phyloP scores from a whole-genome alignment of 2,797 vertebrate species.

The Intellagama lesueurii region DNA sequence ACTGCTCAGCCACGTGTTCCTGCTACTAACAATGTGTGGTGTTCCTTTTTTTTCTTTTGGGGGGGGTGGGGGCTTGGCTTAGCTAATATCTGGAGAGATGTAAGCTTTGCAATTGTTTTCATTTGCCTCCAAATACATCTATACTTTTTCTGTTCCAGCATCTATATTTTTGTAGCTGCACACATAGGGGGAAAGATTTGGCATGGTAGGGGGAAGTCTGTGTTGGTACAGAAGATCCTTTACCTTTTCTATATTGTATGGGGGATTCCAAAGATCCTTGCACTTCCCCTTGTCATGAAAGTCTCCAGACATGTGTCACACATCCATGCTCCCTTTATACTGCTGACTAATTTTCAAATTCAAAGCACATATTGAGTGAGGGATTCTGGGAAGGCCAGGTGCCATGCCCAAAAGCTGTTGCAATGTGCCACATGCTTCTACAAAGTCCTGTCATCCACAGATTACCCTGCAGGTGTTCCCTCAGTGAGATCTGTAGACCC shows the following conservation, averaged over 20 bases:
- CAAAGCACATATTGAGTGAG: background rate
- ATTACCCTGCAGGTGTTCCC: no score
- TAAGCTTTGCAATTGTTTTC: conserved; percentile 44
- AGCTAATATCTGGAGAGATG: conserved; percentile 61
- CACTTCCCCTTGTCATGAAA: background rate
- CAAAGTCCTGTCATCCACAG: background rate
- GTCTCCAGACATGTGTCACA: background rate
- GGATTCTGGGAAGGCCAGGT: background rate
- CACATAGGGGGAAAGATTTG: background rate
- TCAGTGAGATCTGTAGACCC: background rate
- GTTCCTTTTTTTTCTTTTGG: conserved; percentile 42
- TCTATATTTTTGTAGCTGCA: background rate
- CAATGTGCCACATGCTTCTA: background rate
- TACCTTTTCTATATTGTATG: background rate
- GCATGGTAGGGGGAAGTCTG: no score
- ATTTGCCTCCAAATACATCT: conserved; percentile 39
- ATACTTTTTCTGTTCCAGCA: conserved; percentile 28
- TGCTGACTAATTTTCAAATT: background rate
- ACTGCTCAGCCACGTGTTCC: conserved; percentile 72
- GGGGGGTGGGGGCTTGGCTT: conserved; percentile 21
- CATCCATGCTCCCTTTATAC: background rate
- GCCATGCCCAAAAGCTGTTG: background rate
- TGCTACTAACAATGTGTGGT: conserved; percentile 73
- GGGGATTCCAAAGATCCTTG: background rate
- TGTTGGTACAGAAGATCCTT: background rate